Percentiles rank a stretch among this genome's conserved stretches.
Conservation (phyloP, 2,797 vertebrate genomes). For the Pseudochaenichthys georgianus region DNA sequence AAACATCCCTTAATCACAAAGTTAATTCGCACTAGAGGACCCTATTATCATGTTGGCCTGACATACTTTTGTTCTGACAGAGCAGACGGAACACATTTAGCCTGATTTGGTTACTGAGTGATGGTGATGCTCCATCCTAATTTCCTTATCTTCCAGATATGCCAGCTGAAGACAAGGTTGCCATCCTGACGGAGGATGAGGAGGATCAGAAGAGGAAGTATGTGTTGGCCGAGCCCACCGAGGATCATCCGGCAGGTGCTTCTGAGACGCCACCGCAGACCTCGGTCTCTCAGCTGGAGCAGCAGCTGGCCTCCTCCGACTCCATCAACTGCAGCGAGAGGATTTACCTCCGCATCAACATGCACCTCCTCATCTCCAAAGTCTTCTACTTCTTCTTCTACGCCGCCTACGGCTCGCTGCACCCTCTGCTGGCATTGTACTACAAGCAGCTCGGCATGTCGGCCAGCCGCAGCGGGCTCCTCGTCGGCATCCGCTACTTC, state of each 20-base stretch:
- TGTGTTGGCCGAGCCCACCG: slow-evolving; percentile 90
- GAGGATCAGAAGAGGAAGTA: slow-evolving; percentile 95
- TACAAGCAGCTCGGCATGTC: slow-evolving; percentile 98
- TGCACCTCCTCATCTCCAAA: slow-evolving; percentile 94
- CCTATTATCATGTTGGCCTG: not conserved
- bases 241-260: slow-evolving; percentile 77
- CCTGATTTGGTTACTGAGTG: slow-evolving; percentile 31
- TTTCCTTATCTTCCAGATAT: slow-evolving; percentile 81
- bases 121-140: not conserved
- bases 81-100: too few species aligned
- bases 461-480: slow-evolving; percentile 92
- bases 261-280: slow-evolving; percentile 54
- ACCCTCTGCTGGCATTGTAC: slow-evolving; percentile 94
- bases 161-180: slow-evolving; percentile 94
- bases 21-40: not conserved
- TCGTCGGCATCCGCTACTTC: slow-evolving; percentile 97
- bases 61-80: not conserved
- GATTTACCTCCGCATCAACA: slow-evolving; percentile 91
- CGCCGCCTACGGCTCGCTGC: slow-evolving; percentile 96
- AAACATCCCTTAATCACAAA: not conserved
- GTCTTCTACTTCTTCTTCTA: slow-evolving; percentile 99
- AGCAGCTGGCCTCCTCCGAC: slow-evolving; percentile 53
- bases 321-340: slow-evolving; percentile 90
- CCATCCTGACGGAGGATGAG: slow-evolving; percentile 96
- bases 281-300: slow-evolving; percentile 53